Percentiles rank a stretch among this genome's conserved stretches.
These are phyloP conservation scores for Venusia cambrica DNA, from an alignment of 2,888 invertebrate genomes.

Conservation along the genomic window DNA sequence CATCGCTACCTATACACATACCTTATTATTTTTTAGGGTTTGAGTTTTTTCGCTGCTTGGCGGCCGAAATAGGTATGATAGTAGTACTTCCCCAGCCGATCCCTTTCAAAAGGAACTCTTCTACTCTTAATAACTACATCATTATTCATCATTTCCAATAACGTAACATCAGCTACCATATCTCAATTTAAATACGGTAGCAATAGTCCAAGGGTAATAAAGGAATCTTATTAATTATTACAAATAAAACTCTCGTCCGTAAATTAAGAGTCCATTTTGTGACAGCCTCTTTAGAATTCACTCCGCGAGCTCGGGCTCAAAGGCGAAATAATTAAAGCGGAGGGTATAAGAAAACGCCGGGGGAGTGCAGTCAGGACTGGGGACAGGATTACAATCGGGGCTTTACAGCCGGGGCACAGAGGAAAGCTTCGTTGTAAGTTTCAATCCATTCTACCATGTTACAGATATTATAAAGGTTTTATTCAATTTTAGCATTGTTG, in stretches of 20 bases:
- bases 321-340: conserved; percentile 77
- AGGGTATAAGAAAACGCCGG: conserved; percentile 70
- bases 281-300: conserved; percentile 77
- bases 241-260: conserved; percentile 65
- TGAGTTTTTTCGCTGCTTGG: too few relatives aligned
- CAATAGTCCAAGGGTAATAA: conserved; percentile 38
- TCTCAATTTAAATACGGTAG: conserved; percentile 26
- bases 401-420: conserved; percentile 4
- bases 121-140: too few relatives aligned
- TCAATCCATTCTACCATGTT: too few relatives aligned
- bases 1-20: too few relatives aligned
- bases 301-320: conserved; percentile 63
- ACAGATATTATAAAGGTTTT: too few relatives aligned
- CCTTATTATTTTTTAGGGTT: too few relatives aligned
- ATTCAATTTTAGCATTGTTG: too few relatives aligned
- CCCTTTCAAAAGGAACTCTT: too few relatives aligned
- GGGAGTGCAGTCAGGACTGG: conserved; percentile 33
- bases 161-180: too few relatives aligned
- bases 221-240: conserved; percentile 68
- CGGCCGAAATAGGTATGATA: too few relatives aligned
- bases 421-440: conserved; percentile 5
- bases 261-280: conserved; percentile 78
- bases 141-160: too few relatives aligned
- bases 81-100: too few relatives aligned
- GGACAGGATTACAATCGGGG: conserved; percentile 12